A percentile compares a stretch with the other conserved stretches of the same genome.
phyloP scores from a whole-genome alignment of 2,797 vertebrate genomes.

The Pseudochirops corinnae region DNA sequence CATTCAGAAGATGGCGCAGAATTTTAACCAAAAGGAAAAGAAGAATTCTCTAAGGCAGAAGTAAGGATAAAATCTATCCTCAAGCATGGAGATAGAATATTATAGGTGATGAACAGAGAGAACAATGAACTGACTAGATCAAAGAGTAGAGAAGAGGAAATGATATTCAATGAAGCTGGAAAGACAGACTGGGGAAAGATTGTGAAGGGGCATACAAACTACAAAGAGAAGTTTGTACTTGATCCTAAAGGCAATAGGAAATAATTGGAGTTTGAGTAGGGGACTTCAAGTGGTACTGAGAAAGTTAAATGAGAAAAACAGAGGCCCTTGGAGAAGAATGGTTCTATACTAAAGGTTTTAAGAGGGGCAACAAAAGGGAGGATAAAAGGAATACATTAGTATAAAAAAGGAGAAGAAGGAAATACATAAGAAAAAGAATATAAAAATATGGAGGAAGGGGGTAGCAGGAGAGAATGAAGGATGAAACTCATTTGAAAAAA shows the following conservation, averaged over 20 bases:
- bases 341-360: neutral
- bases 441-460: neutral
- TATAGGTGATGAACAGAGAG: neutral
- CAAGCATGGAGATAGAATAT: neutral
- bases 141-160: neutral
- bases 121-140: neutral
- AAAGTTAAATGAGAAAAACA: neutral
- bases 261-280: neutral
- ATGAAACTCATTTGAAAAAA: neutral
- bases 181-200: neutral
- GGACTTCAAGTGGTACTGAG: neutral
- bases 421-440: neutral
- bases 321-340: neutral
- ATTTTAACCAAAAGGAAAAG: neutral
- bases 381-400: neutral
- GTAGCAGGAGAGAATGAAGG: neutral
- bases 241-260: neutral
- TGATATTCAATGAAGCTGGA: neutral
- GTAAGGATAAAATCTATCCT: neutral
- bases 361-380: neutral
- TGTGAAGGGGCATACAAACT: neutral
- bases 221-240: neutral
- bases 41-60: neutral
- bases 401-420: neutral
- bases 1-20: neutral